Base-by-base conservation (phyloP, 1,140 invertebrate species). In the Callitettix versicolor region DNA sequence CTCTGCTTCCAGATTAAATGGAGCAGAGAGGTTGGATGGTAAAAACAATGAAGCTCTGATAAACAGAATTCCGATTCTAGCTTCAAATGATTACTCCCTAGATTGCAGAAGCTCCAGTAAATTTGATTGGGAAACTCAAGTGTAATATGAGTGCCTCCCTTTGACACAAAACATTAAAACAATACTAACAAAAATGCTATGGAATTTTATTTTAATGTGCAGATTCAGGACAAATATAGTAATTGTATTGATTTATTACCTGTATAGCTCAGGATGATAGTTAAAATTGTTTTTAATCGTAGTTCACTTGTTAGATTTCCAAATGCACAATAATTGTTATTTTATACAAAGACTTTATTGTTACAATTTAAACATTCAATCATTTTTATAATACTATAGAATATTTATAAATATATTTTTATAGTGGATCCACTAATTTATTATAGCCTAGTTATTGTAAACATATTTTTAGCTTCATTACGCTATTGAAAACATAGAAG, bases 1-100 rank as follows among this genome's bases (percentile, higher is more conserved):
- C 57, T 61, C 59, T 61, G 59, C 59, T 61, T 61, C 54, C 59
- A 61, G 59, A 61, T 61, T 47, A 53, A 56, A 55, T n/a, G 56
- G 58, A 58, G 59, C 56, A 61, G 56, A 50, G 49, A 53, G 54
- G 47, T 55, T 60, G 59, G 59, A 60, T 57, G 59, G 51, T 54
- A 49, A 47, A 54, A 41, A 38, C 33, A 53, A 22, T 44, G 49
- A 58, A 47, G 50, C 50, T 26, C 40, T 54, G 30, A 26, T 55
- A 34, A 46, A 55, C 53, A 44, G 43, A 47, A 44, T 41, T 47
- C 53, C 38, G 14, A 55, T 55, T 42, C 53, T 55, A 17, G 42
- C 40, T 11, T 55, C 53, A 47, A 55, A 55, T 38, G 53, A 55
- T 20, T 55, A 55, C 26, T 34, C 53, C 30, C 53, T 55, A 33